These are phyloP conservation scores for Eciton burchellii DNA, from an alignment of 1,140 invertebrate species.

Conservation along the genomic window DNA sequence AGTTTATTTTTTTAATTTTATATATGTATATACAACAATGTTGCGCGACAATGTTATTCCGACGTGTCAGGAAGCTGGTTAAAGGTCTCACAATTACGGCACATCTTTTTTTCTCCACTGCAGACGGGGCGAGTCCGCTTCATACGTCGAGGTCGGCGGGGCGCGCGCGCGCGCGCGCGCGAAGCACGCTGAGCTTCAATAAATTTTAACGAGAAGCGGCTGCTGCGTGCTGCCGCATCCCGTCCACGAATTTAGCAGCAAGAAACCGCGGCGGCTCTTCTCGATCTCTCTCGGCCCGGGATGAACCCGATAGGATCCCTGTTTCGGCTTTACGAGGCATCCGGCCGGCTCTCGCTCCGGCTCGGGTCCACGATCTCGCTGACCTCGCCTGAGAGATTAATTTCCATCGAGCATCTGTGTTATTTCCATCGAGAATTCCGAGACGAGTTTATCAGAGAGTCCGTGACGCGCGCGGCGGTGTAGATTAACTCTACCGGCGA, in stretches of 20 bases:
- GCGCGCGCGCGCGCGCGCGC: no score
- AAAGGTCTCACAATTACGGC: no score
- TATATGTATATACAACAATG: neutral
- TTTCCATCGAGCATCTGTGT: constrained; percentile 48
- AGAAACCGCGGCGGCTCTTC: constrained; percentile 12
- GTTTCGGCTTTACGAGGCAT: constrained; percentile 39
- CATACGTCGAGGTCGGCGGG: no score
- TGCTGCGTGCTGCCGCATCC: neutral
- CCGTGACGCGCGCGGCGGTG: constrained; percentile 42
- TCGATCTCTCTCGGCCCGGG: constrained; percentile 14
- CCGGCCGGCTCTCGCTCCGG: constrained; percentile 37
- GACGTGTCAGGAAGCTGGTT: no score
- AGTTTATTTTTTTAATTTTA: neutral
- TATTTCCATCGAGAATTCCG: constrained; percentile 50
- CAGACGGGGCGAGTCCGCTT: no score
- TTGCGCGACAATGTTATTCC: neutral
- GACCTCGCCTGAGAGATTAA: constrained; percentile 47
- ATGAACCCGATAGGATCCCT: constrained; percentile 44
- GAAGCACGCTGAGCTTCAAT: no score
- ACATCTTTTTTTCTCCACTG: no score
- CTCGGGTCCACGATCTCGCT: constrained; percentile 33
- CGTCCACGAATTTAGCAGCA: neutral
- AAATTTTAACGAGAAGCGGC: no score
- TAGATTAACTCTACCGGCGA: constrained; percentile 47
- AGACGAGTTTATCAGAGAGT: constrained; percentile 53